Base-by-base conservation (phyloP, 2,797 vertebrate species). In the Myiotriccus ornatus region DNA sequence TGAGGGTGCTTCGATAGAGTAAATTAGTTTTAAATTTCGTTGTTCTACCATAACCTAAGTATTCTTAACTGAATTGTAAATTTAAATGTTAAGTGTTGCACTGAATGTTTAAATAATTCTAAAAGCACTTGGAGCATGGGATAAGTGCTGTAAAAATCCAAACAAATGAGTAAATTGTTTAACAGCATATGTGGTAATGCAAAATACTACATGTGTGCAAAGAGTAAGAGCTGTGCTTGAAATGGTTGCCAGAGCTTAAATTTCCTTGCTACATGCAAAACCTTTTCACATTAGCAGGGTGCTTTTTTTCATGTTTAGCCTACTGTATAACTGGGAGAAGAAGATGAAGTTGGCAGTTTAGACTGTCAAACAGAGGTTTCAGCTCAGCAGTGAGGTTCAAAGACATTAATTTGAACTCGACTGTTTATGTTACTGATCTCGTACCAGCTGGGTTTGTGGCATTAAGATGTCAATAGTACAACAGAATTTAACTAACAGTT, bases 391-490 rank as follows among this genome's bases (percentile, higher is more conserved):
- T 30, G 87, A 85, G 70, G 52, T 95, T 96, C 95, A 87, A 76
- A 65, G 91, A 96, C 91, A 96, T 96, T 92, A 89, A 95, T 93
- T 89, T 88, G 80, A 94, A 91, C 85, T 95, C 6, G 1, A 49
- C 84, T 97, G 84, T 94, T 95, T 96, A 85, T 7, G 44, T 96
- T 90, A 87, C 87, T 89, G 91, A 94, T 94, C 91, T 96, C 79
- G 0, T 93, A 95, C 84, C 90, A 94, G 95, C 91, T 92, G 94
- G 84, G 93, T 95, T 80, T 86, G 86, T 96, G 94, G 90, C 81
- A 95, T 84, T 97, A 95, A 95, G 95, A 97, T 96, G 96, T 97
- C 96, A 97, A 94, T 96, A 97, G 92, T 93, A 97, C 96, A 96
- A 90, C 93, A 93, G 94, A 97, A 96, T 96, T 96, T 96, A 96